A percentile compares a stretch with the other conserved stretches of the same genome.
Conservation (phyloP, 2,888 invertebrate genomes). For the Reticulitermes lucifugus region DNA sequence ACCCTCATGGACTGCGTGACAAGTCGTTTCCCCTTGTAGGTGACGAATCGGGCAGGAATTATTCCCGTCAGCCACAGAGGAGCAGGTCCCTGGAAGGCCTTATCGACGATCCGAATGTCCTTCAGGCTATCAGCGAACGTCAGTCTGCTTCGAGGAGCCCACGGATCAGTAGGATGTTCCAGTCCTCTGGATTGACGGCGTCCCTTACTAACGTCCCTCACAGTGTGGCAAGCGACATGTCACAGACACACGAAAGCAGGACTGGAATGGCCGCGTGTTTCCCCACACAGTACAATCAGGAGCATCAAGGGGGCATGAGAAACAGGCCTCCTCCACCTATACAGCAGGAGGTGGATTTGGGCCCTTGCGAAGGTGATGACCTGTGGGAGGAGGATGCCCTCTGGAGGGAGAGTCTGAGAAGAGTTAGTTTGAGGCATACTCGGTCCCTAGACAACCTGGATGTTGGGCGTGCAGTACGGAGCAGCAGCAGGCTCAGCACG, state of each 20-base stretch:
- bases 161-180: not conserved
- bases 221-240: conserved; percentile 46
- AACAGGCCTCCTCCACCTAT: conserved; percentile 51
- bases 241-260: conserved; percentile 47
- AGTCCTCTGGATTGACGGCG: conserved; percentile 1
- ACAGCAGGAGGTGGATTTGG: conserved; percentile 27
- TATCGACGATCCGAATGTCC: conserved; percentile 65
- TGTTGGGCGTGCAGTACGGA: conserved; percentile 56
- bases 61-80: conserved; percentile 59
- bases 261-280: conserved; percentile 53
- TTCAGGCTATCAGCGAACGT: conserved; percentile 32
- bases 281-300: conserved; percentile 46
- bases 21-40: conserved; percentile 56
- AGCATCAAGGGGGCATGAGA: not conserved
- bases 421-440: conserved; percentile 84
- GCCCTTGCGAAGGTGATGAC: conserved; percentile 72
- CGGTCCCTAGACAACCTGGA: conserved; percentile 87
- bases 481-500: conserved; percentile 46
- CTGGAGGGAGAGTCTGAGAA: conserved; percentile 83
- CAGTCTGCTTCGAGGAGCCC: conserved; percentile 4
- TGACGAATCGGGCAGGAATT: not conserved
- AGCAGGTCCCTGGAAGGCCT: conserved; percentile 72
- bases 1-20: conserved; percentile 62
- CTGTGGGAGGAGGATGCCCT: conserved; percentile 87
- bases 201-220: conserved; percentile 29